Conservation (phyloP, 1,140 invertebrate genomes). For the Rhizoglyphus robini region DNA sequence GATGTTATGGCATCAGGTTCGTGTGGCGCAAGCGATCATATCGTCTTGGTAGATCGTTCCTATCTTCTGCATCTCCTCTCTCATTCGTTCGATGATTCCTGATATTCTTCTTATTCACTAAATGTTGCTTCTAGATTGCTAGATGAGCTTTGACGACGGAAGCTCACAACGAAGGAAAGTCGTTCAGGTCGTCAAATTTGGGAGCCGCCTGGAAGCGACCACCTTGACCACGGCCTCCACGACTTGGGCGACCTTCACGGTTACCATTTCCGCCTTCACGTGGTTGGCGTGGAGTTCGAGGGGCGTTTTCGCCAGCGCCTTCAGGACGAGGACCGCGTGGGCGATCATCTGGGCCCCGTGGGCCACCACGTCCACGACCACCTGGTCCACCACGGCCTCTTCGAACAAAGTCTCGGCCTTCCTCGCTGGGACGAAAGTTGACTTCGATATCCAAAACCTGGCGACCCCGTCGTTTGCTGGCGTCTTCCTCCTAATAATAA, state of each 20-base stretch:
- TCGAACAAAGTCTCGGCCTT: conserved; percentile 50
- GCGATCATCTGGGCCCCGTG: conserved; percentile 22
- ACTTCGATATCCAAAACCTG: conserved; percentile 75
- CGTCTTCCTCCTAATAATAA: conserved; percentile 33
- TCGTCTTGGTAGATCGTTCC: too few species aligned
- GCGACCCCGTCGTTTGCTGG: conserved; percentile 69
- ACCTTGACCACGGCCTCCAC: not conserved
- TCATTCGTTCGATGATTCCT: too few species aligned
- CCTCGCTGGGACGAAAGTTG: conserved; percentile 48
- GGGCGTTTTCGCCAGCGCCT: conserved; percentile 27
- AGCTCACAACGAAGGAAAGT: conserved; percentile 72
- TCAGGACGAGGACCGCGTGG: conserved; percentile 19
- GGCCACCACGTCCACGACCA: conserved; percentile 28
- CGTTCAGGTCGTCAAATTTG: conserved; percentile 84
- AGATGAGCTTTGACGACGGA: conserved; percentile 18
- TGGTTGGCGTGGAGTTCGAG: conserved; percentile 24
- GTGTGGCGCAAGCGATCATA: too few species aligned
- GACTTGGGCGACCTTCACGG: conserved; percentile 19
- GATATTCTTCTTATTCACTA: not conserved
- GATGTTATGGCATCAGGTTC: too few species aligned
- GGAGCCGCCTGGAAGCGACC: conserved; percentile 50
- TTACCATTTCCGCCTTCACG: not conserved
- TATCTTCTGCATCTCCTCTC: too few species aligned
- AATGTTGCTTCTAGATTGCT: not conserved
- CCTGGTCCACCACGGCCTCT: conserved; percentile 31